phyloP scores from a whole-genome alignment of 2,797 vertebrate genomes.

The Ciconia nigra region DNA sequence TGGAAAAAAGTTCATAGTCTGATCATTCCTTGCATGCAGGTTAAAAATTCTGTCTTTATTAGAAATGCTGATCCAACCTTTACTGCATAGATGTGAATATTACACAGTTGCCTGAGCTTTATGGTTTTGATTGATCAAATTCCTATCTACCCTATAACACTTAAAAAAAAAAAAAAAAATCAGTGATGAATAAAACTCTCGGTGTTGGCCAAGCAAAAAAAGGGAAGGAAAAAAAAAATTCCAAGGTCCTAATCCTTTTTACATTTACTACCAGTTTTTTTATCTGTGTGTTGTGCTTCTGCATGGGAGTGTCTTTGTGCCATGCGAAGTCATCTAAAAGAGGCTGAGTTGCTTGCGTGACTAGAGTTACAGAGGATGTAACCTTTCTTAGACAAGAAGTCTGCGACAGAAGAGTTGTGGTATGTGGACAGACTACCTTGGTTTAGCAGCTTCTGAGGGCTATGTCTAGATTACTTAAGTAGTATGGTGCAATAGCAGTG shows the following conservation, averaged over 20 bases:
- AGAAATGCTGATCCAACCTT: neutral
- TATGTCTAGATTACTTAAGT: neutral
- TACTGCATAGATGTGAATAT: neutral
- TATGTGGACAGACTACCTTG: neutral
- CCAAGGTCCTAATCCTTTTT: neutral
- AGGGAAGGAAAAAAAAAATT: neutral
- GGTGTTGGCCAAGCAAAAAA: neutral
- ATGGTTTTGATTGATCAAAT: neutral
- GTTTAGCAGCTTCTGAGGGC: neutral
- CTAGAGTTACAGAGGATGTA: neutral
- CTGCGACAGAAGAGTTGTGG: neutral
- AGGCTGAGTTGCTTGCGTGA: neutral
- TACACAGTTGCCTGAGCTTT: neutral
- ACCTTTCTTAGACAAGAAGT: neutral
- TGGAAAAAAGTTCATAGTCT: neutral
- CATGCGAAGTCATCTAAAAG: neutral
- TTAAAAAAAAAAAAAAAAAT: neutral
- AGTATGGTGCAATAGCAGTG: neutral
- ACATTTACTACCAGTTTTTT: neutral
- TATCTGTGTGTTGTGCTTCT: neutral
- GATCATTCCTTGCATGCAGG: neutral
- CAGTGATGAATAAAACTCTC: neutral
- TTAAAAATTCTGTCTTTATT: neutral
- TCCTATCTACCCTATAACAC: neutral
- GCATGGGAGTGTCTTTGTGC: neutral